Evolutionary conservation across 2,888 invertebrate genomes (phyloP).

Genomic region (Pandemis heparana): DNA sequence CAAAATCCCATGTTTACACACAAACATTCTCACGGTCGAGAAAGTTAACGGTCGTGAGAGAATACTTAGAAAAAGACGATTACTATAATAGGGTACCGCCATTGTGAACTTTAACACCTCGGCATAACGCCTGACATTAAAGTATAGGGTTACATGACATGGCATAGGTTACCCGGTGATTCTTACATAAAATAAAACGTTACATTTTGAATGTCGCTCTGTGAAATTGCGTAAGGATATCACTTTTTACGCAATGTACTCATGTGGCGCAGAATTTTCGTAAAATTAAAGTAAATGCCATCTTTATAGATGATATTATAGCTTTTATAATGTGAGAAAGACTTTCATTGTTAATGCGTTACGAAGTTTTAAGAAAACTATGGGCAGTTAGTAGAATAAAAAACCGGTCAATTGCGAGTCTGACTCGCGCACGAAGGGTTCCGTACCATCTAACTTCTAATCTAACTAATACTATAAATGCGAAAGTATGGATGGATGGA

Average conservation of each 20-base stretch:
- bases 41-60: slow-evolving; percentile 41
- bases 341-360: too few species aligned
- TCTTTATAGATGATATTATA: neutral
- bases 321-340: neutral
- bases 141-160: slow-evolving; percentile 24
- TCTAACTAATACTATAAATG: too few species aligned
- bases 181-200: slow-evolving; percentile 37
- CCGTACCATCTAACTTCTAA: too few species aligned
- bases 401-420: too few species aligned
- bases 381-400: too few species aligned
- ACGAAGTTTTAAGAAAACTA: too few species aligned
- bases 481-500: too few species aligned
- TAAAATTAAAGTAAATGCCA: neutral
- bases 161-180: slow-evolving; percentile 34
- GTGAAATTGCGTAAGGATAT: slow-evolving; percentile 31
- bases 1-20: slow-evolving; percentile 36
- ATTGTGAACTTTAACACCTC: slow-evolving; percentile 18
- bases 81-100: slow-evolving; percentile 22
- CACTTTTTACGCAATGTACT: slow-evolving; percentile 3
- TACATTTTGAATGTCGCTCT: slow-evolving; percentile 33
- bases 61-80: slow-evolving; percentile 37
- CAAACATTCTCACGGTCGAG: slow-evolving; percentile 35
- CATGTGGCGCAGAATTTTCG: too few species aligned
- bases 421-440: too few species aligned
- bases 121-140: slow-evolving; percentile 30